Evolutionary conservation across 2,888 invertebrate species (phyloP).

Genomic region (Euphydryas editha): DNA sequence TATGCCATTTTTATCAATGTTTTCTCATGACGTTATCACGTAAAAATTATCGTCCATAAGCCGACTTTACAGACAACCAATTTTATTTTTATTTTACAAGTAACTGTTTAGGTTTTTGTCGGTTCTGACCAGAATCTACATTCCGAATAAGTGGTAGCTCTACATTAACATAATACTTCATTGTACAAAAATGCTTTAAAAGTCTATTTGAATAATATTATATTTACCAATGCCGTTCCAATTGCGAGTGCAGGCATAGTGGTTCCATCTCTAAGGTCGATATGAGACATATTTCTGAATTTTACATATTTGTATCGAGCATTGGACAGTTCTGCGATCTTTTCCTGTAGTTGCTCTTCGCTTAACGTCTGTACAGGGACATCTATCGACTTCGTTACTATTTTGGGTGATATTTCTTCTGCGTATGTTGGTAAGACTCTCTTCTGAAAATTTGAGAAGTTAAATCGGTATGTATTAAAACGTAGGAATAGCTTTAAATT

Average conservation of each 20-base stretch:
- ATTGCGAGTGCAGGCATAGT: constrained; percentile 62
- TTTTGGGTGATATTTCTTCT: constrained; percentile 22
- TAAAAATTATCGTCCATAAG: too few relatives aligned
- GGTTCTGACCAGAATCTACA: too few relatives aligned
- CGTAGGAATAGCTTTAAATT: too few relatives aligned
- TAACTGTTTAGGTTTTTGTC: too few relatives aligned
- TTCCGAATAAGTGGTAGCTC: too few relatives aligned
- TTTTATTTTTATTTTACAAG: too few relatives aligned
- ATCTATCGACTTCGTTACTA: constrained; percentile 5
- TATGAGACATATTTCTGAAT: constrained; percentile 46
- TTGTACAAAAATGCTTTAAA: too few relatives aligned
- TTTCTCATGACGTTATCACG: too few relatives aligned
- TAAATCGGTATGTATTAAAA: too few relatives aligned
- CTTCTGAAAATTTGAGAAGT: constrained; percentile 46
- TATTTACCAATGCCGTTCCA: constrained; percentile 70
- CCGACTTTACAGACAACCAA: too few relatives aligned
- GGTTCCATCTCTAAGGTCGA: constrained; percentile 53
- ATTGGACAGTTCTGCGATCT: constrained; percentile 52
- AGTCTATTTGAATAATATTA: not conserved
- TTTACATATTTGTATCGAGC: constrained; percentile 54
- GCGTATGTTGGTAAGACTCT: constrained; percentile 46
- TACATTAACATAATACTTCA: too few relatives aligned
- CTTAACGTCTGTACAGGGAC: constrained; percentile 9
- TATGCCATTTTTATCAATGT: too few relatives aligned
- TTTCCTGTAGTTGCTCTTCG: constrained; percentile 49